Evolutionary conservation across 92 coral and sea anemone species (phyloP), one percentile per base, ranked within the genome.

Genomic region (Parazoanthus atlanticus): DNA sequence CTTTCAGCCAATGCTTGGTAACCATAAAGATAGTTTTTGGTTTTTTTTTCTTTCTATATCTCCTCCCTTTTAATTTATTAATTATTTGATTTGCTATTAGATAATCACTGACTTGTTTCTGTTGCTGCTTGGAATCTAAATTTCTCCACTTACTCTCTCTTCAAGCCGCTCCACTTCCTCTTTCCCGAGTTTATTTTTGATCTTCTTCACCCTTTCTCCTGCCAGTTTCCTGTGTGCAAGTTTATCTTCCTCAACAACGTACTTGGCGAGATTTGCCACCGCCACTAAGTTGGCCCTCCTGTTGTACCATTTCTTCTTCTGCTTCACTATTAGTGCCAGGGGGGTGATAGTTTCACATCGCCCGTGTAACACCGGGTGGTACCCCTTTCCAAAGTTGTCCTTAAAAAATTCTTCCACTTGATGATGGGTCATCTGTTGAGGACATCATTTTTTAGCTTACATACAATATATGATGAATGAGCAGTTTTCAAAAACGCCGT

Each of bases 351-450:
- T 81, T 58, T 81, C 46, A 8, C 85, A 81, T 0, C 85, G 85
- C 32, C 85, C 85, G 19, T 81, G 85, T 33, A 81, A 15, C 54
- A 81, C 85, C 13, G 85, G 85, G 49, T 81, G 74, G 49, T 81
- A 81, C 30, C 31, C 74, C 19, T 56, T 81, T 21, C 85, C 85
- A 21, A 81, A 81, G 30, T 81, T 81, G 25, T 58, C 85, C 47
- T 54, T 31, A 25, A 81, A 66, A 81, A 81, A 81, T 11, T 61
- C 67, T 81, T 81, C 29, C 6, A 81, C 69, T 21, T 61, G 69
- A 61, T 61, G 26, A 15, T 25, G 69, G 19, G 69, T 61, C 69
- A 61, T 61, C 69, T 61, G 69, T 23, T 61, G 58, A 12, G 58
- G 58, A 13, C 17, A 52, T 52, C 58, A 52, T 52, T 19, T 13